Evolutionary conservation across 2,797 vertebrate genomes (phyloP).

Genomic region (Chlorospingus semifuscus): DNA sequence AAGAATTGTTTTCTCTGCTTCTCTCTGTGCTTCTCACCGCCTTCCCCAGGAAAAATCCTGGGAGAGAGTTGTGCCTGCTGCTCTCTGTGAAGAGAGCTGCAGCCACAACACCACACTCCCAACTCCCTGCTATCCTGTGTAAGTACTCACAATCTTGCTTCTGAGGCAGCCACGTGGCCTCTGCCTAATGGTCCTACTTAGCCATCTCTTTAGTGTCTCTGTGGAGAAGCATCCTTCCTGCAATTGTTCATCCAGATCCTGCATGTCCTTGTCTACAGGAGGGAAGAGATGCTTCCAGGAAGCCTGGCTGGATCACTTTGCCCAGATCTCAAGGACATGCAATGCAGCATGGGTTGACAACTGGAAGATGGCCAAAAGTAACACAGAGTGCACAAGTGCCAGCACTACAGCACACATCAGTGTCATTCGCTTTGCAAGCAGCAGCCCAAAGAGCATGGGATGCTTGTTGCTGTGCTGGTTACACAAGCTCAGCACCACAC

Average conservation of each 20-base stretch:
- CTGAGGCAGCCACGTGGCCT: background rate
- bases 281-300: background rate
- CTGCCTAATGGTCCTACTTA: background rate
- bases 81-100: background rate
- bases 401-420: background rate
- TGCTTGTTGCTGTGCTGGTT: background rate
- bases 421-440: background rate
- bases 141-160: background rate
- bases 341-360: background rate
- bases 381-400: rapidly evolving
- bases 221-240: background rate
- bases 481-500: background rate
- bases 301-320: background rate
- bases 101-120: background rate
- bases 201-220: background rate
- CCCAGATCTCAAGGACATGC: background rate
- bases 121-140: background rate
- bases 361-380: background rate
- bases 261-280: background rate
- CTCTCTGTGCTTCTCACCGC: background rate
- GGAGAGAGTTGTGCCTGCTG: background rate
- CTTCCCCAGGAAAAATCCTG: background rate
- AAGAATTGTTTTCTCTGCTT: background rate
- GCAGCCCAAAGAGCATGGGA: background rate
- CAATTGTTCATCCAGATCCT: background rate